Evolutionary conservation across 2,113 vertebrate species (phyloP).

Genomic region (Xenopus tropicalis): UCB_Xtro_10.0 CM004445.2:53560001-53560500

Average conservation of each 20-base stretch:
- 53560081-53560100: slow-evolving; percentile 30
- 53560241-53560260: slow-evolving; percentile 10
- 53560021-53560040: slow-evolving; percentile 32
- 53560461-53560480: neutral
- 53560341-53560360: slow-evolving; percentile 1
- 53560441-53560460: neutral
- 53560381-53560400: neutral
- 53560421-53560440: neutral
- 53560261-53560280: slow-evolving; percentile 28
- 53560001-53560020: slow-evolving; percentile 19
- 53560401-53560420: neutral
- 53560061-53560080: slow-evolving; percentile 26
- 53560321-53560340: neutral
- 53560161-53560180: neutral
- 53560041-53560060: slow-evolving; percentile 28
- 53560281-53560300: neutral
- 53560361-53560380: neutral
- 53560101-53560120: slow-evolving; percentile 5
- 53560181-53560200: slow-evolving; percentile 10
- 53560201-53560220: slow-evolving; percentile 1
- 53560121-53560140: slow-evolving; percentile 8
- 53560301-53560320: slow-evolving; percentile 13
- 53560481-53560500: neutral
- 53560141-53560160: slow-evolving; percentile 15
- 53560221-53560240: slow-evolving; percentile 8